A percentile compares a stretch with the other conserved stretches of the same genome.
phyloP scores from a whole-genome alignment of 2,797 vertebrate genomes.

The Peromyscus aztecus region DNA sequence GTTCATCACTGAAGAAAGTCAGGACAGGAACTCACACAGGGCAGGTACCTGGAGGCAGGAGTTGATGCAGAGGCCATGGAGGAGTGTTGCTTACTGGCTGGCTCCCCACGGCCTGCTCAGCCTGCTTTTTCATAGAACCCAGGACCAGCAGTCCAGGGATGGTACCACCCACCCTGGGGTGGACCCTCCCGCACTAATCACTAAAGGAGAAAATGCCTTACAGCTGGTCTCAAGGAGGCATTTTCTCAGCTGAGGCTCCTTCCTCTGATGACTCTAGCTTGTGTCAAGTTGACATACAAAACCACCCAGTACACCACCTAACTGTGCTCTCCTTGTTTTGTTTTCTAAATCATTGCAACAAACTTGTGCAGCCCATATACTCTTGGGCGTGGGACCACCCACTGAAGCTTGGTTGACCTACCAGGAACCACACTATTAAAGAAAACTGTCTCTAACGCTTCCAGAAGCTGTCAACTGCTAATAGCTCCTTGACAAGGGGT shows the following conservation, averaged over 20 bases:
- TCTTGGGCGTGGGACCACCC: background rate
- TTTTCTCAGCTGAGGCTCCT: background rate
- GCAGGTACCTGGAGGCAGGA: background rate
- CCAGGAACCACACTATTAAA: background rate
- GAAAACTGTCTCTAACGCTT: background rate
- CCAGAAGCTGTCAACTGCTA: background rate
- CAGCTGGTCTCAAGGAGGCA: background rate
- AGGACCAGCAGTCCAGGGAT: background rate
- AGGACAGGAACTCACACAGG: background rate
- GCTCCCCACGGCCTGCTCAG: background rate
- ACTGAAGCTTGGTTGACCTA: background rate
- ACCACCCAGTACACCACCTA: background rate
- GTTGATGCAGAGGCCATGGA: background rate
- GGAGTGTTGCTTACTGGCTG: background rate
- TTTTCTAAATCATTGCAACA: background rate
- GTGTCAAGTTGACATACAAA: background rate
- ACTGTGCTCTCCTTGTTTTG: background rate
- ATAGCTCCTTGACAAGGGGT: background rate
- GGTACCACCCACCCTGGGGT: background rate
- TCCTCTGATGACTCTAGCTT: background rate
- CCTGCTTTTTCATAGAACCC: background rate
- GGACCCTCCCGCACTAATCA: background rate
- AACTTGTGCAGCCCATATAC: background rate
- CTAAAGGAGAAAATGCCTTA: background rate
- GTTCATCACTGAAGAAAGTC: background rate